Percentiles rank a stretch among this genome's conserved stretches.
phyloP scores from a whole-genome alignment of 2,797 vertebrate genomes.

The Novumbra hubbsi region DNA sequence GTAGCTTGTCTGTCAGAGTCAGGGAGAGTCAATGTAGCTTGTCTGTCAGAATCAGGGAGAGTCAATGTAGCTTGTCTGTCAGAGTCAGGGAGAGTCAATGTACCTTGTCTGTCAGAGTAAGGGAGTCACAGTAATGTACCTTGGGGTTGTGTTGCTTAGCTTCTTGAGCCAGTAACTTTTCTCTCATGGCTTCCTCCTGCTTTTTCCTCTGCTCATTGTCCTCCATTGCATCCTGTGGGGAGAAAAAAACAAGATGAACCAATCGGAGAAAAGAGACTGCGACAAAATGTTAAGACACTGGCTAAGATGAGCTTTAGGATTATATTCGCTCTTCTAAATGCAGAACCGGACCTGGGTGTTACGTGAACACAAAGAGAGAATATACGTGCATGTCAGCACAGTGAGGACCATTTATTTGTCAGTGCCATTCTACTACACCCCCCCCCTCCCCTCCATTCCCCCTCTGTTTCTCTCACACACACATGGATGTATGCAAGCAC shows the following conservation, averaged over 20 bases:
- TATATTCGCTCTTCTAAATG: slow-evolving; percentile 7
- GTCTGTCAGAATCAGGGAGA: too few relatives aligned
- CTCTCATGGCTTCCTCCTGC: slow-evolving; percentile 92
- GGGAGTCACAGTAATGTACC: slow-evolving; percentile 51
- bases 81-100: not conserved
- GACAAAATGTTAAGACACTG: slow-evolving; percentile 4
- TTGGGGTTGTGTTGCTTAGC: slow-evolving; percentile 85
- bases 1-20: slow-evolving; percentile 4
- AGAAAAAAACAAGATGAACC: slow-evolving; percentile 30
- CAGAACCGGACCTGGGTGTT: slow-evolving; percentile 33
- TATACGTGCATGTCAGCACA: slow-evolving; percentile 21
- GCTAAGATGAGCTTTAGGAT: slow-evolving; percentile 8
- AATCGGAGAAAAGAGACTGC: slow-evolving; percentile 27
- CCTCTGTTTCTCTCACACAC: not conserved
- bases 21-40: slow-evolving; percentile 1
- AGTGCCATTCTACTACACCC: not conserved
- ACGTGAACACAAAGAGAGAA: slow-evolving; percentile 12
- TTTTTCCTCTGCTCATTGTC: slow-evolving; percentile 90
- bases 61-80: slow-evolving; percentile 62
- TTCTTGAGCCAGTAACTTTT: slow-evolving; percentile 93
- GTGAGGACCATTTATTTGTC: slow-evolving; percentile 8
- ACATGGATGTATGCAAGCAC: slow-evolving; percentile 2
- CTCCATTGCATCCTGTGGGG: slow-evolving; percentile 85
- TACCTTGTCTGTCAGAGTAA: slow-evolving; percentile 2
- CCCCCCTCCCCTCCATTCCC: not conserved